Conservation (phyloP, 2,797 vertebrate species). For the Catostomus latipinnis region DNA sequence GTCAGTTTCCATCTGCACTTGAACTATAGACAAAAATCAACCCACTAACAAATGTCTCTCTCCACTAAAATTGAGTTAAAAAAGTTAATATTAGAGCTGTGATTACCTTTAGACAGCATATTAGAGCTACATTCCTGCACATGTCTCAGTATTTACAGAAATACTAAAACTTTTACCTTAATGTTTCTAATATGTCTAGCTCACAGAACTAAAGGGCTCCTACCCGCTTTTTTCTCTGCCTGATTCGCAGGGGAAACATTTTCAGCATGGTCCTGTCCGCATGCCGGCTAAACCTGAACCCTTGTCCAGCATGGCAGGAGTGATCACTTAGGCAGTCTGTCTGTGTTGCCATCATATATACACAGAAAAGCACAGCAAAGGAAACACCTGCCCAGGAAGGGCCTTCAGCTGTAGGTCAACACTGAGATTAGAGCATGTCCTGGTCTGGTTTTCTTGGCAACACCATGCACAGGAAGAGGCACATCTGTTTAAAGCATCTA, state of each 20-base stretch:
- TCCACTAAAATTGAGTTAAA: not conserved
- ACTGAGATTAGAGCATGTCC: conserved; percentile 74
- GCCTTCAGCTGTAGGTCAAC: conserved; percentile 72
- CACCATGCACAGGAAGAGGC: conserved; percentile 77
- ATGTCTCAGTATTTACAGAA: not conserved
- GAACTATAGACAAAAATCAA: not conserved
- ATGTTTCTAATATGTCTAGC: not conserved
- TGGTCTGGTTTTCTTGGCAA: conserved; percentile 77
- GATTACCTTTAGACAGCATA: not conserved
- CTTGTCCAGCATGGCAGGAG: conserved; percentile 37
- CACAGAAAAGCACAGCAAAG: conserved; percentile 57
- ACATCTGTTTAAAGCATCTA: conserved; percentile 70
- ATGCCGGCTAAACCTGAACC: conserved; percentile 23
- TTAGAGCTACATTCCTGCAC: not conserved
- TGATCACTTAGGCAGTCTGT: conserved; percentile 28
- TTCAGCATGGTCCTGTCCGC: conserved; percentile 66
- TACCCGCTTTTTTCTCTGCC: conserved; percentile 67
- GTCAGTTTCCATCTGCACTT: not conserved
- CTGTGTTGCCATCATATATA: conserved; percentile 34
- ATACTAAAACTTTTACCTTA: not conserved
- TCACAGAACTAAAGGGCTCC: not conserved
- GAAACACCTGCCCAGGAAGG: conserved; percentile 67
- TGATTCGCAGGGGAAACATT: conserved; percentile 68
- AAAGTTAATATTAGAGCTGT: not conserved
- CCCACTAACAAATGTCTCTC: not conserved